Evolutionary conservation across 2,113 vertebrate genomes (phyloP), one percentile per base, ranked within the genome.

Genomic region (Empidonax alnorum): DNA sequence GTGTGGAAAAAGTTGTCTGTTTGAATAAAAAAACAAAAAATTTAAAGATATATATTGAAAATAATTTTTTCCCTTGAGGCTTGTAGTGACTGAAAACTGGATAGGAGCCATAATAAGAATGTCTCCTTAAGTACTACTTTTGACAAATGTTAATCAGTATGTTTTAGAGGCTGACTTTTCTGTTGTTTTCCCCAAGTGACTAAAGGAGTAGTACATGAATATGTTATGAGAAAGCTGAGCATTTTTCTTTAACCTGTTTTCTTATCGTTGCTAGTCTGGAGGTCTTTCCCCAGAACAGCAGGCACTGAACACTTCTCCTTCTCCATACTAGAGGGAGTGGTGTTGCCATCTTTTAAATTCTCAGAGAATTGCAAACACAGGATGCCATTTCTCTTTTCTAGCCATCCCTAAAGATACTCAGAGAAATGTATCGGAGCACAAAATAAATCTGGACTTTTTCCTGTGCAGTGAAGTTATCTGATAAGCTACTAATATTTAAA

Each of bases 231-330:
- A 39, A 53, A 90, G 46, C 42, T 84, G 24, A n/a, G 24, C 52
- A 56, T 93, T 97, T 97, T 89, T 74, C 80, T 95, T 95, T 96
- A 71, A 61, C 24, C 37, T 58, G 31, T 82, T 47, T 92, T 88
- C 28, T 93, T 85, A 44, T 44, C 15, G 1, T 17, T 74, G 9
- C 16, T 67, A 35, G 23, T 81, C 56, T 78, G 61, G 35, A 89
- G 65, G 35, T 74, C 52, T 91, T 95, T 91, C 76, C 63, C 27
- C 53, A 72, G 87, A 95, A 92, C 8, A 71, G 31, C 69, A 84
- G 49, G 17, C 44, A n/a, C 59, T 33, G 59, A 91, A 63, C 87
- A 80, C 77, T 95, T 88, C 50, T 73, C 20, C 37, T 41, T 67
- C n/a, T 73, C 14, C 35, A 39, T 92, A 77, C 73, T 80, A 84